Evolutionary conservation across 2,113 vertebrate species (phyloP).

Genomic region (Callipepla californica): DNA sequence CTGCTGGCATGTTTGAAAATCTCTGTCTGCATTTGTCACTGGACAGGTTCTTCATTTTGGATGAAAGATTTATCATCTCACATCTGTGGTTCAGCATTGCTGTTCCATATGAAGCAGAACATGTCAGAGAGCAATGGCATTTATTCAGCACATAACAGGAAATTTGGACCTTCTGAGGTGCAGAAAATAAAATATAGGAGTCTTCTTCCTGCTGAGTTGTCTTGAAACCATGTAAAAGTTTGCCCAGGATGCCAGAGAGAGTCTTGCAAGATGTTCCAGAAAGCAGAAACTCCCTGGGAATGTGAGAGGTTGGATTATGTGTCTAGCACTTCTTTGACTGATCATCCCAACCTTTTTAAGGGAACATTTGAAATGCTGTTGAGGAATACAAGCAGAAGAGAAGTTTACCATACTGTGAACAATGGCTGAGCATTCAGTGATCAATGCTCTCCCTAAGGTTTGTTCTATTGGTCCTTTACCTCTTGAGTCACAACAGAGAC

Average conservation of each 20-base stretch:
- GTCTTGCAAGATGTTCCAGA: not conserved
- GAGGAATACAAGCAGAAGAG: not conserved
- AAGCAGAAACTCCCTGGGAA: not conserved
- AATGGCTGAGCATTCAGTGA: not conserved
- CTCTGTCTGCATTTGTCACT: not conserved
- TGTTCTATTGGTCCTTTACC: not conserved
- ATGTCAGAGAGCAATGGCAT: not conserved
- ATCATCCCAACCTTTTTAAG: not conserved
- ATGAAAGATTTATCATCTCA: not conserved
- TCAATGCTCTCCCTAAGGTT: rapidly evolving
- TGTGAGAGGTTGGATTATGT: rapidly evolving
- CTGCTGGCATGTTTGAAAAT: not conserved
- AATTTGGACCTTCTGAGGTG: not conserved
- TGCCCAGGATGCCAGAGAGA: not conserved
- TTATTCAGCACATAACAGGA: rapidly evolving
- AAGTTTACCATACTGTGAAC: rapidly evolving
- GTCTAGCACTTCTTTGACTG: not conserved
- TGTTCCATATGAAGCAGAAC: rapidly evolving
- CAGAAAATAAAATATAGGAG: not conserved
- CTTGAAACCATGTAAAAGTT: rapidly evolving
- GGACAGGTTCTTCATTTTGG: not conserved
- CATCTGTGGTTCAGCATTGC: not conserved
- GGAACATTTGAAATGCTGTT: not conserved
- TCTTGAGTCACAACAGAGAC: not conserved
- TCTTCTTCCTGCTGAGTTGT: not conserved